Base-by-base conservation (phyloP, 2,888 invertebrate species). In the Physocephala rufipes region DNA sequence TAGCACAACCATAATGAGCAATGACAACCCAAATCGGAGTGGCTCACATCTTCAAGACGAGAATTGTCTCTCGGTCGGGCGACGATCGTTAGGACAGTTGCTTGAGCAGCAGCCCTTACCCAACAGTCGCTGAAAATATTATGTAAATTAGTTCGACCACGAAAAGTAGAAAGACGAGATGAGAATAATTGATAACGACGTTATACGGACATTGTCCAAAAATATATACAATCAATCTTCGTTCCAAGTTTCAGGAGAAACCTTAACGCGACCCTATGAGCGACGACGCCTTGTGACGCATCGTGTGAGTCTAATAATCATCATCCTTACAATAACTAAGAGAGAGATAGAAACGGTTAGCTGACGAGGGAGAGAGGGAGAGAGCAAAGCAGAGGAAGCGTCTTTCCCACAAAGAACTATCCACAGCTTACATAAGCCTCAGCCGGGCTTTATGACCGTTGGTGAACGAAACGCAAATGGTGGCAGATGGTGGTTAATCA, bases 141-240 rank as follows among this genome's bases (percentile, higher is more conserved):
- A 70, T 59, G 70, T 51, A 70, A 64, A 64, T 70, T 19, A 70
- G 55, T 36, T 51, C 5, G 21, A 28, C 61, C 30, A 19, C 16
- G 16, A 45, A 47, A 24, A 63, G 26, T 16, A n/a, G n/a, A 69
- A 63, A 28, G 9, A 36, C 9, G 36, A 36, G 49, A 16, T 24
- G 9, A 43, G 28, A 61, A 67, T 26, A 47, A 67, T 49, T 49
- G 36, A 43, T 21, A 21, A 55, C 16, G 36, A 9, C 9, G 36
- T 9, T 36, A 36, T 36, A 63, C 53, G 69, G 69, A 69, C 69
- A 53, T 55, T 69, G 69, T 69, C 69, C 69, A 51, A 63, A 26
- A 43, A 47, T n/a, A n/a, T n/a, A n/a, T n/a, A 36, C 9, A 36
- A 36, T 9, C 5, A 36, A 36, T 9, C 15, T 26, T 24, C 21